phyloP scores from a whole-genome alignment of 1,140 invertebrate genomes.

The Bombus superbus region DNA sequence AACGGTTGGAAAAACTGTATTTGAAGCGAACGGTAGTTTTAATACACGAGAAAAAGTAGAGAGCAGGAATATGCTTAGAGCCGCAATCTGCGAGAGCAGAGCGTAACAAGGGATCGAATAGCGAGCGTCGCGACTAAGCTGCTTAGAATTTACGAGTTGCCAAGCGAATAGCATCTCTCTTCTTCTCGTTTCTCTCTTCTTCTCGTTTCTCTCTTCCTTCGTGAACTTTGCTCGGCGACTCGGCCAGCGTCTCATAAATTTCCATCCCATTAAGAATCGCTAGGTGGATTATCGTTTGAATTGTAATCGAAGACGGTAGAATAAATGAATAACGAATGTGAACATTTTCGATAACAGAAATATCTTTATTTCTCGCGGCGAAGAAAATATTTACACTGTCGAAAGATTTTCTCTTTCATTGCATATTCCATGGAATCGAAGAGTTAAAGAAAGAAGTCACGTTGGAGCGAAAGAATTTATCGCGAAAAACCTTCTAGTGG shows the following conservation, averaged over 20 bases:
- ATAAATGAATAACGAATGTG: not conserved
- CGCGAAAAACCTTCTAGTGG: not conserved
- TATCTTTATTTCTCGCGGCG: too few relatives aligned
- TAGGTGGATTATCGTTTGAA: constrained; percentile 33
- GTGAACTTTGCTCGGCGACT: constrained; percentile 53
- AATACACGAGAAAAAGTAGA: not conserved
- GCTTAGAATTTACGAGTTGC: constrained; percentile 68
- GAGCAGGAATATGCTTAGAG: not conserved
- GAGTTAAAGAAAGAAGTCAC: not conserved
- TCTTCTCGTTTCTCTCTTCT: not conserved
- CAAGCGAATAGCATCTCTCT: constrained; percentile 33
- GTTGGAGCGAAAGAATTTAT: too few relatives aligned
- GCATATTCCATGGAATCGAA: too few relatives aligned
- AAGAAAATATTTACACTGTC: not conserved
- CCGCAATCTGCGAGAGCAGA: constrained; percentile 9
- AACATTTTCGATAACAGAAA: not conserved
- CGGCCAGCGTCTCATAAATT: constrained; percentile 47
- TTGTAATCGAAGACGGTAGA: not conserved
- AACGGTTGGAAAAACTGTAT: not conserved
- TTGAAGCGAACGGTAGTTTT: not conserved
- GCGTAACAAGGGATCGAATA: constrained; percentile 42
- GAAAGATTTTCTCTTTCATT: too few relatives aligned
- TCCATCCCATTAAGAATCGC: constrained; percentile 51
- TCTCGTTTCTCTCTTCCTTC: not conserved
- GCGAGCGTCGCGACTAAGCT: constrained; percentile 57